These are phyloP conservation scores for Galleria mellonella DNA, from an alignment of 1,140 invertebrate genomes.

Conservation along the genomic window DNA sequence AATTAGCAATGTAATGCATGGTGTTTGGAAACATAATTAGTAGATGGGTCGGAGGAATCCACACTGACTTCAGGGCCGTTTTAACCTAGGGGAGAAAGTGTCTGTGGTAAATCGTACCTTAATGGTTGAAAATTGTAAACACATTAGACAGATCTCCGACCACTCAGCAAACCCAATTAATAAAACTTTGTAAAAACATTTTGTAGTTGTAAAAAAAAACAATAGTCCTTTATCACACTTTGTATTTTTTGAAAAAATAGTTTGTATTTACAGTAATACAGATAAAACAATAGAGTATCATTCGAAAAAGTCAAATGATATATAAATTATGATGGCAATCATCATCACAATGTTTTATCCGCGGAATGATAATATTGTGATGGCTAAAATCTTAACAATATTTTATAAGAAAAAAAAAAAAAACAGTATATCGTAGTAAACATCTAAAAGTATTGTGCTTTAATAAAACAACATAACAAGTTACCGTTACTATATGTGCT, in stretches of 20 bases:
- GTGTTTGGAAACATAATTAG: too few species aligned
- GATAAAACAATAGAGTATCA: constrained; percentile 27
- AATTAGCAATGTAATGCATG: too few species aligned
- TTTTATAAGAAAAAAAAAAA: not conserved
- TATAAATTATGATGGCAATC: not conserved
- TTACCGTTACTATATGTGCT: not conserved
- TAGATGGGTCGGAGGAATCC: too few species aligned
- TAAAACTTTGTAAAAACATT: too few species aligned
- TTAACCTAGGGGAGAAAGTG: too few species aligned
- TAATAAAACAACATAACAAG: not conserved
- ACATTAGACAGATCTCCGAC: too few species aligned
- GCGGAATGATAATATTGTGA: too few species aligned
- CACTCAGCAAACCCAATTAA: too few species aligned
- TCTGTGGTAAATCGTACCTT: too few species aligned
- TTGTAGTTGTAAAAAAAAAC: too few species aligned
- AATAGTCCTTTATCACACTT: constrained; percentile 22
- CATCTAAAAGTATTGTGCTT: constrained; percentile 5
- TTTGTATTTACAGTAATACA: constrained; percentile 51
- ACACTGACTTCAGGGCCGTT: too few species aligned
- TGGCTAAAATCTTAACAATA: not conserved
- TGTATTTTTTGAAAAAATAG: constrained; percentile 56
- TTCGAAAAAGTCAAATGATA: not conserved
- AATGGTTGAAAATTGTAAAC: too few species aligned
- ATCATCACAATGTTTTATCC: not conserved
- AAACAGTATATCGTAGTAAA: not conserved